Conservation (phyloP, 2,797 vertebrate species). For the Eleutherodactylus coqui region DNA sequence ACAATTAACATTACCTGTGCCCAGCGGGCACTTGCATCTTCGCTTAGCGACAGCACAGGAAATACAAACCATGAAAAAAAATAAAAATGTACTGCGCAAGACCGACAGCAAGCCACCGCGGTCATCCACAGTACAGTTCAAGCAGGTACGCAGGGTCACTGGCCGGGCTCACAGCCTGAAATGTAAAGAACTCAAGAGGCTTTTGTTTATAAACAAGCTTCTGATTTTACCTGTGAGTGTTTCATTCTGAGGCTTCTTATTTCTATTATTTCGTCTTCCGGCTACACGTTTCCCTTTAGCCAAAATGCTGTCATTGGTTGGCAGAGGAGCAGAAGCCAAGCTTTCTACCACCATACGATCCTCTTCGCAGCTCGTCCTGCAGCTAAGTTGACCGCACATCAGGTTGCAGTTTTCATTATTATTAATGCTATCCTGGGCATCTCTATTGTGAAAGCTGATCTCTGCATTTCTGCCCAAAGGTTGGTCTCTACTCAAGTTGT, state of each 20-base stretch:
- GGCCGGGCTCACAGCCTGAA: too few relatives aligned
- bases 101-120: too few relatives aligned
- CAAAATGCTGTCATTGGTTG: constrained; percentile 64
- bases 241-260: constrained; percentile 67
- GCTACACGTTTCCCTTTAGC: constrained; percentile 65
- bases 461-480: constrained; percentile 63
- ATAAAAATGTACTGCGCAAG: too few relatives aligned
- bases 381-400: constrained; percentile 63
- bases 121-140: too few relatives aligned
- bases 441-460: constrained; percentile 69
- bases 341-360: constrained; percentile 26
- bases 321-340: constrained; percentile 62
- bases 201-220: neutral
- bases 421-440: constrained; percentile 79
- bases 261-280: constrained; percentile 70
- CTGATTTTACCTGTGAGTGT: constrained; percentile 69
- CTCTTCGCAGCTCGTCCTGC: constrained; percentile 65
- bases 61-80: too few relatives aligned
- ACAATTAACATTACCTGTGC: too few relatives aligned
- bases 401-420: constrained; percentile 75
- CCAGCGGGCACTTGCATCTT: too few relatives aligned
- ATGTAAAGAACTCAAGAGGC: too few relatives aligned
- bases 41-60: too few relatives aligned
- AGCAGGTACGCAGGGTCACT: too few relatives aligned
- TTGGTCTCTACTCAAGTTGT: constrained; percentile 70